phyloP scores from a whole-genome alignment of 2,113 vertebrate species.

The Excalfactoria chinensis region DNA sequence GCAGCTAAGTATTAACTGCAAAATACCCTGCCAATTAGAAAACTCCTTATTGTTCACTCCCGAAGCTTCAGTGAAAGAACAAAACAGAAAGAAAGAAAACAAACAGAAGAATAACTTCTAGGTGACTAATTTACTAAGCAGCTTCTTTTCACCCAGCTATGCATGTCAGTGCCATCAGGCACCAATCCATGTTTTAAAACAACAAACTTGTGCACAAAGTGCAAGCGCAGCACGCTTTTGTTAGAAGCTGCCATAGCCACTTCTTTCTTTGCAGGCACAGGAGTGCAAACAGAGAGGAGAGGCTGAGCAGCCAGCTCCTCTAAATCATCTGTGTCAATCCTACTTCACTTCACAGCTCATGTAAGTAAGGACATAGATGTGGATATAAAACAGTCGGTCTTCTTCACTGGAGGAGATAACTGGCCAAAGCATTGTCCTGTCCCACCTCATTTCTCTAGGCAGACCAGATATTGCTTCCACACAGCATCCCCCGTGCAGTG shows the following conservation, averaged over 20 bases:
- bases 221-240: not conserved
- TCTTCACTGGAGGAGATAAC: not conserved
- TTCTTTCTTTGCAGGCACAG: not conserved
- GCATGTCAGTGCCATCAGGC: not conserved
- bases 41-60: not conserved
- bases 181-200: not conserved
- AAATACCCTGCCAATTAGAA: not conserved
- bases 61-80: not conserved
- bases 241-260: not conserved
- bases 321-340: not conserved
- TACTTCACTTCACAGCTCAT: not conserved
- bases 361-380: not conserved
- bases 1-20: not conserved
- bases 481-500: rapidly evolving
- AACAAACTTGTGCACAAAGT: not conserved
- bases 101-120: not conserved
- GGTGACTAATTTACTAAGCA: not conserved
- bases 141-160: not conserved
- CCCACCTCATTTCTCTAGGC: not conserved
- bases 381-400: not conserved
- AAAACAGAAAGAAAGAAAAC: not conserved
- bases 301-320: not conserved
- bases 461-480: not conserved
- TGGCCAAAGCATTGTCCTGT: not conserved
- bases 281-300: not conserved